Percentiles rank a stretch among this genome's conserved stretches.
phyloP scores from a whole-genome alignment of 2,797 vertebrate genomes.

The Lemur catta region DNA sequence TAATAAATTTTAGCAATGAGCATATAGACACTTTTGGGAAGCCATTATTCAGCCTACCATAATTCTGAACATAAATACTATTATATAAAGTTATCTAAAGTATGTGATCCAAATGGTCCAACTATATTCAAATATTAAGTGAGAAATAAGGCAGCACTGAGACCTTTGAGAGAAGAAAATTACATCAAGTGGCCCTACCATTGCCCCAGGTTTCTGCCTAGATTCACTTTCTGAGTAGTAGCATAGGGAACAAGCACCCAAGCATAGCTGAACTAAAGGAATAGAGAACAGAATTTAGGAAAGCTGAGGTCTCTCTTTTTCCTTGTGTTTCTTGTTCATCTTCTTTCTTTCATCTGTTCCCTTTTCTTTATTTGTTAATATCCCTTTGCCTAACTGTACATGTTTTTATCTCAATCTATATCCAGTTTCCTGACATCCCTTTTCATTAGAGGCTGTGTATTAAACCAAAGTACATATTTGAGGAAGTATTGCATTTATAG shows the following conservation, averaged over 20 bases:
- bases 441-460: background rate
- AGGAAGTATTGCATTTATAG: background rate
- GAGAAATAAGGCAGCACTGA: background rate
- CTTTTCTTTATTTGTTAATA: background rate
- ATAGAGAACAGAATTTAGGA: background rate
- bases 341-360: background rate
- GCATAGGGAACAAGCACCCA: background rate
- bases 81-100: background rate
- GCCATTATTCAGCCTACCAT: background rate
- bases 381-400: background rate
- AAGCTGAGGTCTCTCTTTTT: background rate
- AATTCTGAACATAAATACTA: background rate
- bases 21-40: background rate
- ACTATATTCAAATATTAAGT: background rate
- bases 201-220: background rate
- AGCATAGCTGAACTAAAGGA: background rate
- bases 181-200: background rate
- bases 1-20: background rate
- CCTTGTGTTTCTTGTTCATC: background rate
- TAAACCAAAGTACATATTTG: background rate
- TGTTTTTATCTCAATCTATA: background rate
- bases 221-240: background rate
- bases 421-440: background rate
- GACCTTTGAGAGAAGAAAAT: background rate
- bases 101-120: too few relatives aligned